Base-by-base conservation (phyloP, 2,888 invertebrate species). In the Hydrotaea diabolus region DNA sequence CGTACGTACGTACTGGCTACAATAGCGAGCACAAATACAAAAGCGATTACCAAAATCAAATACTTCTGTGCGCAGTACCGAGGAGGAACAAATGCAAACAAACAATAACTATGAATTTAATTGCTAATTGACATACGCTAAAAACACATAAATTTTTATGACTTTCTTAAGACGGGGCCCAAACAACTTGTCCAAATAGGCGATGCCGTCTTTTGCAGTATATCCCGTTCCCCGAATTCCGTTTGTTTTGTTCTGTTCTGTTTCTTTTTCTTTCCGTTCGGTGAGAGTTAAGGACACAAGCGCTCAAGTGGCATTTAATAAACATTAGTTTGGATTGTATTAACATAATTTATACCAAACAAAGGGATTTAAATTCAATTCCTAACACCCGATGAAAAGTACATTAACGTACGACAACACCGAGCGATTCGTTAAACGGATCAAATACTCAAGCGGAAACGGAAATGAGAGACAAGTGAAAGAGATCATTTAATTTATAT, bases 131-230 rank as follows among this genome's bases (percentile, higher is more conserved):
- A 59, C 77, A 73, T 80, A 49, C 74, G 62, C 74, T 46, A 17
- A 77, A 75, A 73, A 17, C 43, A 36, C 21, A 75, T 80, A 80
- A 75, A 83, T 80, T 80, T 83, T 83, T 83, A 83, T 80, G 77
- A 46, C 74, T 83, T 83, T 69, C 75, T 82, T 72, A 39, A 36
- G 31, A 13, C 66, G 39, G n/a, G n/a, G 36, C 64, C n/a, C n/a
- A 17, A 66, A 19, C 8, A 66, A 43, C 43, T 66, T 43, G 36
- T 8, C 19, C 43, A 66, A 64, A 66, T 21, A 9, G 39, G 21
- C 39, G 43, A 66, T 66, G 43, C 36, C 36, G 43, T n/a, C 19
- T 36, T 64, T 36, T 3, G 13, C 8, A 8, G 36, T 7, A 31
- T 31, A 2, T 31, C 31, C 7, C 31, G 31, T 31, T 31, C 31